These are phyloP conservation scores for Leptodactylus fallax DNA, from an alignment of 2,797 vertebrate genomes.

Conservation along the genomic window DNA sequence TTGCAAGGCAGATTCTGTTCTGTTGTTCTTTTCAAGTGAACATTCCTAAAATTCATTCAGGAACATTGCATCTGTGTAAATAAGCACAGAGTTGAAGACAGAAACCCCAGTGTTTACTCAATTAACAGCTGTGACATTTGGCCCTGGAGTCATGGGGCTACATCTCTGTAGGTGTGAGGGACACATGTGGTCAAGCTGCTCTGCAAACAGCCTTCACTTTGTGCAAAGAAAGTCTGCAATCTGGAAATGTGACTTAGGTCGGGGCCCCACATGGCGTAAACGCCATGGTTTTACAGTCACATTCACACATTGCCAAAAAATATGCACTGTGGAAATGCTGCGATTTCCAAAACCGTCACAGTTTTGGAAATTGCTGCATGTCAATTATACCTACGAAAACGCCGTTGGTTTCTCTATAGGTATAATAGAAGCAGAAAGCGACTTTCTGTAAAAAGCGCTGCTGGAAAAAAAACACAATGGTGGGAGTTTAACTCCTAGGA, in stretches of 20 bases:
- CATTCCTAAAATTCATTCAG: constrained; percentile 83
- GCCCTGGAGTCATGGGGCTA: constrained; percentile 72
- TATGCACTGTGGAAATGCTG: too few species aligned
- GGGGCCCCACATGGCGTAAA: background rate
- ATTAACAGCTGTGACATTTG: constrained; percentile 75
- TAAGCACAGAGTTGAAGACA: constrained; percentile 75
- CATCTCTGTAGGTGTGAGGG: constrained; percentile 77
- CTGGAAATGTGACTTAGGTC: background rate
- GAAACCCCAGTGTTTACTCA: constrained; percentile 76
- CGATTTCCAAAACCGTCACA: too few species aligned
- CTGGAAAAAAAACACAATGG: too few species aligned
- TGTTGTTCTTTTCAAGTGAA: constrained; percentile 70
- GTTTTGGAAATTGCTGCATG: too few species aligned
- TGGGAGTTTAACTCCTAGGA: too few species aligned
- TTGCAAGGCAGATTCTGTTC: constrained; percentile 44
- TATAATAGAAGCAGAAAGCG: too few species aligned
- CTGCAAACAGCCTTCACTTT: constrained; percentile 69
- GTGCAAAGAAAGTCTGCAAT: background rate
- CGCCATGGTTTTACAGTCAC: too few species aligned
- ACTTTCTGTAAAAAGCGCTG: too few species aligned
- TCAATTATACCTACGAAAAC: too few species aligned
- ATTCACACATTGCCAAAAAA: too few species aligned
- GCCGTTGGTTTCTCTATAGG: too few species aligned
- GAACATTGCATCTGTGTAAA: constrained; percentile 84
- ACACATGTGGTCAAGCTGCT: constrained; percentile 74